Base-by-base conservation (phyloP, 2,113 vertebrate species). In the Rhinogobius similis region DNA sequence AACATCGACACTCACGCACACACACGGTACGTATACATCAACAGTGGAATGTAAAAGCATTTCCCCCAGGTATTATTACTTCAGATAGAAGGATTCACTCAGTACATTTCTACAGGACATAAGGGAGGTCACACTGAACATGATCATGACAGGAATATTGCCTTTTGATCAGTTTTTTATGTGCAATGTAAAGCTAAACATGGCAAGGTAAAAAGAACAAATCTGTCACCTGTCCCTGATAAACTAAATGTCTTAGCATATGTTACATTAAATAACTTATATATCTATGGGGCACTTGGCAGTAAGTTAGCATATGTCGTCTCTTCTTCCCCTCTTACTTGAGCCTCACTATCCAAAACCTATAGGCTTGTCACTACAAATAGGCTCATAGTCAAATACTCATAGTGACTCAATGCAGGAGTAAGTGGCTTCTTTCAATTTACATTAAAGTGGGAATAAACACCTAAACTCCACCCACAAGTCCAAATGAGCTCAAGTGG, bases 41-140 rank as follows among this genome's bases (percentile, higher is more conserved):
- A 83, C 75, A 73, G 68, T 77, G 82, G 82, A 86, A 87, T 89
- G 83, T 87, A 65, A 75, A 81, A 83, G 79, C 65, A 77, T 55
- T 48, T 61, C 39, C 38, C 52, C 52, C 74, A 65, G 13, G 65
- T 76, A 71, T 73, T 73, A 81, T 82, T 82, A 79, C 73, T 81
- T 79, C 13, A 59, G 75, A 76, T 78, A 55, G 78, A 82, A 82
- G 55, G 70, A 73, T 80, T 87, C 79, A 36, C 16, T 75, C 64
- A 62, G 36, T 39, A 75, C 27, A 20, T 46, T 32, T 68, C 50
- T 65, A 39, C 64, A 23, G 52, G 71, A 73, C 63, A 73, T 50
- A 12, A 74, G 73, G 79, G 67, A 87, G 86, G 81, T 72, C 77
- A 73, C 65, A 58, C 56, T 58, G 29, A 27, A 32, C 18, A 8